Conservation (phyloP, 2,888 invertebrate species). For the Agrilus cyanescens region DNA sequence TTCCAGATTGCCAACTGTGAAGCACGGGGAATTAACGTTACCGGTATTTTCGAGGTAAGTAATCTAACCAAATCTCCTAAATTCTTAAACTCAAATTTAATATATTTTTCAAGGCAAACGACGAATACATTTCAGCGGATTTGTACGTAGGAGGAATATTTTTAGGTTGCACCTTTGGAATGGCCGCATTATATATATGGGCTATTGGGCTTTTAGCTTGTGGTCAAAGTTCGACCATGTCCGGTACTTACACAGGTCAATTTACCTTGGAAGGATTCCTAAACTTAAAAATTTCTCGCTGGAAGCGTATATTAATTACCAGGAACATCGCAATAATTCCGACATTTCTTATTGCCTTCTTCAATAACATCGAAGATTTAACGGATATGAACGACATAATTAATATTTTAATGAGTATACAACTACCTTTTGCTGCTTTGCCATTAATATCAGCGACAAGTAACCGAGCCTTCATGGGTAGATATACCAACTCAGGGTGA, state of each 20-base stretch:
- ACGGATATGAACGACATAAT: conserved; percentile 71
- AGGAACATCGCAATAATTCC: conserved; percentile 70
- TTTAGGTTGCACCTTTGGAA: conserved; percentile 63
- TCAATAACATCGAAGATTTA: conserved; percentile 52
- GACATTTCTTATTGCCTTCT: conserved; percentile 58
- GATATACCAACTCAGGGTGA: conserved; percentile 67
- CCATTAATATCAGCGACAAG: conserved; percentile 80
- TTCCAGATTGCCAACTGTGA: conserved; percentile 22
- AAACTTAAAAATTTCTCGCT: conserved; percentile 70
- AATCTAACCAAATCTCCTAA: conserved; percentile 2
- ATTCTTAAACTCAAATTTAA: neutral
- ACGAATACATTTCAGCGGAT: conserved; percentile 47
- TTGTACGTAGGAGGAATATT: conserved; percentile 62
- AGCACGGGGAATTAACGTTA: conserved; percentile 16
- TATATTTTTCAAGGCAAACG: conserved; percentile 33
- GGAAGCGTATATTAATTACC: conserved; percentile 77
- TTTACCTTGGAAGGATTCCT: conserved; percentile 86
- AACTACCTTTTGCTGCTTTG: conserved; percentile 74
- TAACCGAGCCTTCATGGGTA: conserved; percentile 64
- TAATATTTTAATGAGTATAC: conserved; percentile 79
- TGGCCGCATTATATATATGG: conserved; percentile 70
- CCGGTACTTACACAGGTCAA: conserved; percentile 72
- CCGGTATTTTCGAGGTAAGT: conserved; percentile 32
- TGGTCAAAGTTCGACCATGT: conserved; percentile 74
- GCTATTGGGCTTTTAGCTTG: conserved; percentile 69